Evolutionary conservation across 2,113 vertebrate species (phyloP), one percentile per base, ranked within the genome.

Genomic region (Cephalopholis sonnerati): DNA sequence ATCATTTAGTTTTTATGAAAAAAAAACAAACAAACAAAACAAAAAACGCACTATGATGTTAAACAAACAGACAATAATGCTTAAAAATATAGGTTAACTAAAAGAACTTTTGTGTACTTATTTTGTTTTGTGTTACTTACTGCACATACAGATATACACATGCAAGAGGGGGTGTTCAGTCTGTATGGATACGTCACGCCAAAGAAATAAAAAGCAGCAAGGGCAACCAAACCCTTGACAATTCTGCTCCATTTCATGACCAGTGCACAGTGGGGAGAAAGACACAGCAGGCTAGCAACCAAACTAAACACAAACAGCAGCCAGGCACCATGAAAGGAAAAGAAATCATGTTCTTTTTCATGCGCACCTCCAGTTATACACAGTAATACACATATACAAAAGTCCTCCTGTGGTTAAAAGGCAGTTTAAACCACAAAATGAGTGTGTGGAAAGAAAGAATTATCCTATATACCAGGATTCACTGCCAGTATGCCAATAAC

Each of bases 271-370:
- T 72, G 79, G 79, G 78, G 57, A 81, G 74, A 83, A 82, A 82
- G 80, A 86, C 74, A 85, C 82, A 81, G 85, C 69, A 63, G 83
- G 84, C 85, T 84, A 89, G 79, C 76, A 84, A 92, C 90, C 89
- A 93, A 93, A 89, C 87, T 80, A 92, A 92, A 93, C 84, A 92
- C 72, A 91, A 90, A 89, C 80, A 89, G 74, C 65, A 85, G 81
- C 79, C 86, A 90, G 86, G 80, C 66, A 67, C 72, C 69, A 79
- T 74, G 82, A 75, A 83, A 84, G 85, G 83, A 90, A 93, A 90
- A 92, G 13, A 89, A 91, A 89, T 89, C 66, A 84, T 90, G 84
- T 86, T 88, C 68, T 87, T 90, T 91, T 87, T 91, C 72, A 91
- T 83, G 65, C 78, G 87, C 78, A 87, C 83, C 80, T 88, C 57